Percentiles rank a stretch among this genome's conserved stretches.
Conservation (phyloP, 1,140 invertebrate genomes). For the Diuraphis noxia region DNA sequence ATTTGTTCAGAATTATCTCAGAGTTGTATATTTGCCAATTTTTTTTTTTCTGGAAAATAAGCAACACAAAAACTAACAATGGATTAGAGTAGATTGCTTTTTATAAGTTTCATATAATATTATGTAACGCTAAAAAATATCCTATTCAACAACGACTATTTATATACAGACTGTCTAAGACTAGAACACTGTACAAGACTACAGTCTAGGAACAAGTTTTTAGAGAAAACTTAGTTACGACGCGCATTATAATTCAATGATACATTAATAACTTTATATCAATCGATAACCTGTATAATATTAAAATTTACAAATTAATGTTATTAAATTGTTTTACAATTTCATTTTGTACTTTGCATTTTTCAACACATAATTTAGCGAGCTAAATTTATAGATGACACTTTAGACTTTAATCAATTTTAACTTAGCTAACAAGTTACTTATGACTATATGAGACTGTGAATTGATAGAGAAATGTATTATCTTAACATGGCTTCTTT, state of each 20-base stretch:
- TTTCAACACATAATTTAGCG: no score
- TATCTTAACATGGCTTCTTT: no score
- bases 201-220: neutral
- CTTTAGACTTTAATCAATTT: no score
- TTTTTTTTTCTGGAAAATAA: neutral
- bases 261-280: neutral
- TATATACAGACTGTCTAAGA: neutral
- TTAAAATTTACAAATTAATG: neutral
- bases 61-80: neutral
- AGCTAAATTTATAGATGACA: no score
- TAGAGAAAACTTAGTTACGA: neutral
- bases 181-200: no score
- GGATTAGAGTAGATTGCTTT: conserved; percentile 13
- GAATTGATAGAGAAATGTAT: no score
- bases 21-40: neutral
- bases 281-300: neutral
- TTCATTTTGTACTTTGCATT: neutral
- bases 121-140: conserved; percentile 17
- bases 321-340: neutral
- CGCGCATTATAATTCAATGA: no score
- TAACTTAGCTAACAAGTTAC: no score
- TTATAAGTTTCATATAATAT: neutral
- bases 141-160: neutral
- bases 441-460: no score
- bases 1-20: neutral